A percentile compares a stretch with the other conserved stretches of the same genome.
Conservation (phyloP, 2,797 vertebrate species). For the Crenuchus spilurus region DNA sequence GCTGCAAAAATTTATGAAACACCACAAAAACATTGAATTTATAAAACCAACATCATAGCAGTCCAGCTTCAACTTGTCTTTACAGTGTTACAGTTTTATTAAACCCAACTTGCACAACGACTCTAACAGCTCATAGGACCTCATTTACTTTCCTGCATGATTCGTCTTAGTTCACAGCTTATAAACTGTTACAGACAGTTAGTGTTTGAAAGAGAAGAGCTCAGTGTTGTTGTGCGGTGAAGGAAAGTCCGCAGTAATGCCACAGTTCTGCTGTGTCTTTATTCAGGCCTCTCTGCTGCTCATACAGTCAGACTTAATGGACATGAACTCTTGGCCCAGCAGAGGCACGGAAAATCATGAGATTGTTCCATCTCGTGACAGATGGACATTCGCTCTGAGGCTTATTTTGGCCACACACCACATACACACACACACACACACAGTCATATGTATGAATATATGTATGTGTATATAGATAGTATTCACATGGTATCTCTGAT, state of each 20-base stretch:
- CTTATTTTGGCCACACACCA: slow-evolving; percentile 1
- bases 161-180: background rate
- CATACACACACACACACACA: slow-evolving; percentile 1
- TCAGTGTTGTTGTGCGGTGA: background rate
- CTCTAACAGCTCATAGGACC: background rate
- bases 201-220: background rate
- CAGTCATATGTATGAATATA: too few relatives aligned
- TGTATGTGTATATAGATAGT: too few relatives aligned
- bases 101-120: too few relatives aligned
- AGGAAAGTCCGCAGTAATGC: background rate
- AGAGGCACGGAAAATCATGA: slow-evolving; percentile 58
- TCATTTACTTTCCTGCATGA: background rate
- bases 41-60: too few relatives aligned
- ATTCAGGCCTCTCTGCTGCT: slow-evolving; percentile 65
- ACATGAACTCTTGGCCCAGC: slow-evolving; percentile 57
- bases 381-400: slow-evolving; percentile 58
- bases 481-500: too few relatives aligned
- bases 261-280: background rate
- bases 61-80: too few relatives aligned
- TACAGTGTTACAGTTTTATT: too few relatives aligned
- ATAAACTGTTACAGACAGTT: background rate
- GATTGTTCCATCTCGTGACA: slow-evolving; percentile 63
- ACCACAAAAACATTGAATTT: too few relatives aligned
- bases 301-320: slow-evolving; percentile 69
- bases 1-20: too few relatives aligned